Evolutionary conservation across 2,113 vertebrate genomes (phyloP).

Genomic region (Melanotaenia duboulayi): DNA sequence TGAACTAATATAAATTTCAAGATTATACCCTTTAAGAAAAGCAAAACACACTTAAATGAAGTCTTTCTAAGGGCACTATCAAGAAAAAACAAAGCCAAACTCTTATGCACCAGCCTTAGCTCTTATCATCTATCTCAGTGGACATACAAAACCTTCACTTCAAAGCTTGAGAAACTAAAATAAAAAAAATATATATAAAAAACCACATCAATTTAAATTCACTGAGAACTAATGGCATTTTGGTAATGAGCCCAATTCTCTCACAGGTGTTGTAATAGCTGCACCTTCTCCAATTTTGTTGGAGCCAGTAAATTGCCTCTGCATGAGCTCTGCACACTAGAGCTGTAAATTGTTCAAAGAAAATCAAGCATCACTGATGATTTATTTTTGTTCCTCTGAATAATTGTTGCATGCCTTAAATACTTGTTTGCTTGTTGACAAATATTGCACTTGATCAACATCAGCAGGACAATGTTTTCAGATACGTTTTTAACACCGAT

Average conservation of each 20-base stretch:
- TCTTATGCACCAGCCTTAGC: background rate
- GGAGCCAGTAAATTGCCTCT: constrained; percentile 41
- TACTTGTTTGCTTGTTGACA: background rate
- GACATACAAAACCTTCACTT: no score
- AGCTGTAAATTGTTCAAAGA: constrained; percentile 38
- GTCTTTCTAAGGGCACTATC: no score
- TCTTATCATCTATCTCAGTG: no score
- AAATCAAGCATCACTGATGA: constrained; percentile 28
- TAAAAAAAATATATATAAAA: no score
- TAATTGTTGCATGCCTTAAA: background rate
- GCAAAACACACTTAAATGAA: no score
- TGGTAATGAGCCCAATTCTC: constrained; percentile 28
- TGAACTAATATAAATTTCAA: background rate
- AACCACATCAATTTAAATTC: constrained; percentile 22
- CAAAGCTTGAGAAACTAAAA: no score
- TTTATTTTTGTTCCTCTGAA: background rate
- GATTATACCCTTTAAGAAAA: background rate
- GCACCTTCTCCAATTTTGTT: constrained; percentile 12
- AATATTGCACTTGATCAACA: no score
- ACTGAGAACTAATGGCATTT: constrained; percentile 46
- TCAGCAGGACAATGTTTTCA: no score
- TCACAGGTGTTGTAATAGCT: constrained; percentile 43
- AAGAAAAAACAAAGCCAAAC: background rate
- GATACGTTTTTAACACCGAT: no score
- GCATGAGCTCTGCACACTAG: constrained; percentile 4